Conservation (phyloP, 2,113 vertebrate genomes). For the Alligator mississippiensis region DNA sequence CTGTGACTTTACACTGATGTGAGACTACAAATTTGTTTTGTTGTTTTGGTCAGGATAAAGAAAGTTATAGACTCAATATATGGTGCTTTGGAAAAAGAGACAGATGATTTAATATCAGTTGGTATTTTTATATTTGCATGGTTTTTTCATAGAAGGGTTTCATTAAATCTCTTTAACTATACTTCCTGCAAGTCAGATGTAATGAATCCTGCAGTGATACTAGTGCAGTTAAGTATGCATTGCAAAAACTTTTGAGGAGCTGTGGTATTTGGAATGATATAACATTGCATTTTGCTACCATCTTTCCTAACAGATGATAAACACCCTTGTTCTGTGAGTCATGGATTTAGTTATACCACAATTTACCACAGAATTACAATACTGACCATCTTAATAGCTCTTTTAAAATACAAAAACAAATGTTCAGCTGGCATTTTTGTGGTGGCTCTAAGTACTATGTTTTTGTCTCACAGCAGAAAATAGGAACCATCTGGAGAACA, state of each 20-base stretch:
- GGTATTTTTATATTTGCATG: neutral
- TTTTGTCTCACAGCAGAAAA: conserved; percentile 56
- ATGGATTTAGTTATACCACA: conserved; percentile 56
- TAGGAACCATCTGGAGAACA: conserved; percentile 55
- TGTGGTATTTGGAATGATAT: conserved; percentile 38
- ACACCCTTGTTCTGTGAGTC: conserved; percentile 51
- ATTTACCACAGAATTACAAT: conserved; percentile 66
- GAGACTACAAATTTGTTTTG: neutral
- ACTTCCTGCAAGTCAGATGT: conserved; percentile 53
- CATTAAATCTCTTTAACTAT: conserved; percentile 3
- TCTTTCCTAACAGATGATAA: conserved; percentile 53
- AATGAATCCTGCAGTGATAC: neutral
- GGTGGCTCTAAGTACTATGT: conserved; percentile 51
- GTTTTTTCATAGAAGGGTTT: neutral
- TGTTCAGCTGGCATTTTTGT: conserved; percentile 51
- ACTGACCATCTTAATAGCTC: conserved; percentile 52
- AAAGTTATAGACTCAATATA: neutral
- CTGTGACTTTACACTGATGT: neutral
- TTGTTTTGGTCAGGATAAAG: neutral
- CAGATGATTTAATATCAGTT: neutral
- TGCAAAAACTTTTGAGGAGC: neutral
- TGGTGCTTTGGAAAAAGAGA: neutral
- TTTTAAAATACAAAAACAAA: conserved; percentile 61
- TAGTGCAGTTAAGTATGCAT: conserved; percentile 6
- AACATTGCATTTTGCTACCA: neutral